These are phyloP conservation scores for Drymodes brunneopygia DNA, from an alignment of 2,113 vertebrate species.

Conservation along the genomic window DNA sequence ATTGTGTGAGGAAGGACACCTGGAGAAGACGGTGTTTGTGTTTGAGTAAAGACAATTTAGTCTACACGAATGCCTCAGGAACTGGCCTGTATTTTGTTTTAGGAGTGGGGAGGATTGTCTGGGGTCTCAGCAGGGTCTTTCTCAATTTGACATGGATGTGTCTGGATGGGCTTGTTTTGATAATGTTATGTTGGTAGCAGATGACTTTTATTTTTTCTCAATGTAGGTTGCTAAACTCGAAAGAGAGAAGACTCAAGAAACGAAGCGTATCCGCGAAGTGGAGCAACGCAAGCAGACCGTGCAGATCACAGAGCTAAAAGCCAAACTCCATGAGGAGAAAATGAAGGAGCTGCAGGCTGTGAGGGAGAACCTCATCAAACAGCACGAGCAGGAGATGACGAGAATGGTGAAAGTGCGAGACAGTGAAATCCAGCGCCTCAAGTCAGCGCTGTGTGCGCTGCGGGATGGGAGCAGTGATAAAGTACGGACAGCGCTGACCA, in stretches of 20 bases:
- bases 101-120: not conserved
- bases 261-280: constrained; percentile 90
- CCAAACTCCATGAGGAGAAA: constrained; percentile 97
- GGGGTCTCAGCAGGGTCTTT: not conserved
- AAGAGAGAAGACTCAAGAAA: constrained; percentile 96
- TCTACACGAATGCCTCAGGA: not conserved
- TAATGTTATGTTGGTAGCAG: not conserved
- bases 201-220: not conserved
- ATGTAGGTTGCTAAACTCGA: constrained; percentile 90
- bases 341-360: constrained; percentile 94
- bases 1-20: not conserved
- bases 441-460: constrained; percentile 85
- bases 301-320: constrained; percentile 89
- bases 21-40: not conserved
- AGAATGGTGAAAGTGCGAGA: constrained; percentile 93
- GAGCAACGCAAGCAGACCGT: constrained; percentile 97
- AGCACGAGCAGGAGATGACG: constrained; percentile 93
- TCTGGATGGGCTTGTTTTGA: not conserved
- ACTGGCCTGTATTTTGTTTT: not conserved
- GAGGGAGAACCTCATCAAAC: constrained; percentile 91
- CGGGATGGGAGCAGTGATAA: constrained; percentile 95
- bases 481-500: constrained; percentile 89
- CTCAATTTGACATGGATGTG: not conserved
- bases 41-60: not conserved
- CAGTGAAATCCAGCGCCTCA: constrained; percentile 92